Base-by-base conservation (phyloP, 2,888 invertebrate genomes). In the Agrochola lota region DNA sequence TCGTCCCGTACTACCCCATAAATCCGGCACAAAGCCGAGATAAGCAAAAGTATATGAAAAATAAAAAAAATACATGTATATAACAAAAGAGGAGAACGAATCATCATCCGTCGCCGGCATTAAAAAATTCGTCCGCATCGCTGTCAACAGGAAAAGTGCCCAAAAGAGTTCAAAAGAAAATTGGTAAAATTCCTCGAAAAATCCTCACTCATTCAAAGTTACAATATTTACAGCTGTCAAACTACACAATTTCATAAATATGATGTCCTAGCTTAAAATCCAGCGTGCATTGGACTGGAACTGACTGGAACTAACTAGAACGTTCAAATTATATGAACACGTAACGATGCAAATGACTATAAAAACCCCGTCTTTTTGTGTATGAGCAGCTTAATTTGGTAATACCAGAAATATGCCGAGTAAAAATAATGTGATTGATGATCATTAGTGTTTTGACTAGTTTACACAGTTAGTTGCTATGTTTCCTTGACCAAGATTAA, bases 331-430 rank as follows among this genome's bases (percentile, higher is more conserved):
- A 75, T 35, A 60, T 35, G n/a, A n/a, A 68, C 64, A 67, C 71
- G 59, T 83, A 70, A 85, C 57, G n/a, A 72, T 43, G 17, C 20
- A 35, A 66, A 85, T 70, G 52, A 43, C 17, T 60, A 26, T 40
- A 69, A 75, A 81, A 81, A 75, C n/a, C 40, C 12, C 46, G 60
- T 20, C 15, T 69, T 67, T 83, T 77, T 73, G 43, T 66, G 23
- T 49, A 62, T n/a, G 23, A 59, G 5, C 52, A 49, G n/a, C 57
- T 64, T 72, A 60, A 60, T 70, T 85, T 67, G 52, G 59, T 70
- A 67, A 73, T 67, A 77, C 66, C 77, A 73, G 62, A 77, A 55
- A 63, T 69, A 15, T 52, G 23, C 15, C 7, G 67, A 49, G 26
- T n/a, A 9, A 57, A 59, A 74, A 82, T 80, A 74, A 20, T 55